Conservation (phyloP, 2,113 vertebrate genomes). For the Campylomormyrus tamandua region DNA sequence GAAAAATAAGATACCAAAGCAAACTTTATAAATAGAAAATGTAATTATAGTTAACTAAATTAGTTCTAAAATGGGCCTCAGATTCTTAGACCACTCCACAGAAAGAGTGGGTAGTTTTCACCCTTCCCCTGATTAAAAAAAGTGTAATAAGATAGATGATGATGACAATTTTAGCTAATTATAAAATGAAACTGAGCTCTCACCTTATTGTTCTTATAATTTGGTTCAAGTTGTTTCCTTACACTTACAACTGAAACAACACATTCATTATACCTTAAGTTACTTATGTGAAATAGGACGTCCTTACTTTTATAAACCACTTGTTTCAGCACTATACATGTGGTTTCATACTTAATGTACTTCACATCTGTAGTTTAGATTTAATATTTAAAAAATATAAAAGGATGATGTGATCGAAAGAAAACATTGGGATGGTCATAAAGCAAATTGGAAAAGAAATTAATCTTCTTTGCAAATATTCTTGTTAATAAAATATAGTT, state of each 20-base stretch:
- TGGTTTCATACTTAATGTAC: not conserved
- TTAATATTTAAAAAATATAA: not conserved
- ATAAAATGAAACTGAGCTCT: not conserved
- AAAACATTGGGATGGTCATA: not conserved
- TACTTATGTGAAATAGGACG: not conserved
- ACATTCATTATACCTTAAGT: not conserved
- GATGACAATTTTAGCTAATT: not conserved
- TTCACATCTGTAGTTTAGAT: not conserved
- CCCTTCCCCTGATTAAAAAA: not conserved
- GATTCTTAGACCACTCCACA: not conserved
- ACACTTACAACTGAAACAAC: not conserved
- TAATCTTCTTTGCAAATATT: not conserved
- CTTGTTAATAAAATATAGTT: not conserved
- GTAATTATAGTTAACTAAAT: not conserved
- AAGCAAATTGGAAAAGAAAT: not conserved
- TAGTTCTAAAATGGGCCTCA: not conserved
- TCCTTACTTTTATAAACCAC: not conserved
- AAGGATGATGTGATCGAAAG: not conserved
- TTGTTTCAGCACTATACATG: not conserved
- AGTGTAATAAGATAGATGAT: not conserved
- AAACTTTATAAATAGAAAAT: not conserved
- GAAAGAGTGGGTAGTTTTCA: not conserved
- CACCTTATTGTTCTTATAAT: not conserved
- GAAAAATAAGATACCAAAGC: not conserved
- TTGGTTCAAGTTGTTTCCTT: not conserved